Percentiles rank a stretch among this genome's conserved stretches.
These are phyloP conservation scores for Taphrorychus bicolor DNA, from an alignment of 2,888 invertebrate genomes.

Conservation along the genomic window DNA sequence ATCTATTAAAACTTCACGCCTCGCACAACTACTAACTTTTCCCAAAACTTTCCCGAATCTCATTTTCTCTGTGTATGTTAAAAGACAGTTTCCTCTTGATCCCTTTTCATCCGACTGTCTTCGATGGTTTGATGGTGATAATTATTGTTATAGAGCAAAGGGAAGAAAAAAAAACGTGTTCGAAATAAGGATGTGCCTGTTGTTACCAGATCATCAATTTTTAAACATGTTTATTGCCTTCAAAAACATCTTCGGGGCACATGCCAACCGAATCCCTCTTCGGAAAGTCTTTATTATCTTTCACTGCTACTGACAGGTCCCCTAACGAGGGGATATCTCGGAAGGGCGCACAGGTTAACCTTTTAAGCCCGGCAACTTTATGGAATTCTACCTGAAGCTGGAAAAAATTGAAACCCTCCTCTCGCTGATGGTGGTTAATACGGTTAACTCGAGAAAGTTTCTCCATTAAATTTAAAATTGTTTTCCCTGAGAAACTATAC, in stretches of 20 bases:
- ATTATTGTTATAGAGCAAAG: too few relatives aligned
- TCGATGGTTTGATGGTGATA: too few relatives aligned
- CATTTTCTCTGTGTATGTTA: slow-evolving; percentile 6
- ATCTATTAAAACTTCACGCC: slow-evolving; percentile 25
- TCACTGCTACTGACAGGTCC: slow-evolving; percentile 32
- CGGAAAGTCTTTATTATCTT: slow-evolving; percentile 34
- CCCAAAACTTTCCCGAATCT: slow-evolving; percentile 7
- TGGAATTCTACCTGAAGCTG: slow-evolving; percentile 12
- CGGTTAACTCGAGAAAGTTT: not conserved
- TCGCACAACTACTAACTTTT: slow-evolving; percentile 12
- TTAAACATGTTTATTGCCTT: slow-evolving; percentile 23
- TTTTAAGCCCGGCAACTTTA: slow-evolving; percentile 30
- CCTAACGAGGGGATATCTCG: slow-evolving; percentile 32
- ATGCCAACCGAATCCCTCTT: slow-evolving; percentile 21
- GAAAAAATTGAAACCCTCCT: slow-evolving; percentile 3
- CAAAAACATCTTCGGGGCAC: slow-evolving; percentile 16
- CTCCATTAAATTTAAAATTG: not conserved
- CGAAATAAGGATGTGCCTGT: not conserved
- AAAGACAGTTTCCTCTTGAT: not conserved
- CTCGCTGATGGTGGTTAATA: not conserved
- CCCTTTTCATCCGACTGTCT: not conserved
- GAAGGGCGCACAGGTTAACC: slow-evolving; percentile 29
- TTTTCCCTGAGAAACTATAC: not conserved
- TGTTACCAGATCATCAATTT: slow-evolving; percentile 9
- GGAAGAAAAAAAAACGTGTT: not conserved